These are phyloP conservation scores for Trematomus loennbergii DNA, from an alignment of 2,113 vertebrate genomes.

Conservation along the genomic window DNA sequence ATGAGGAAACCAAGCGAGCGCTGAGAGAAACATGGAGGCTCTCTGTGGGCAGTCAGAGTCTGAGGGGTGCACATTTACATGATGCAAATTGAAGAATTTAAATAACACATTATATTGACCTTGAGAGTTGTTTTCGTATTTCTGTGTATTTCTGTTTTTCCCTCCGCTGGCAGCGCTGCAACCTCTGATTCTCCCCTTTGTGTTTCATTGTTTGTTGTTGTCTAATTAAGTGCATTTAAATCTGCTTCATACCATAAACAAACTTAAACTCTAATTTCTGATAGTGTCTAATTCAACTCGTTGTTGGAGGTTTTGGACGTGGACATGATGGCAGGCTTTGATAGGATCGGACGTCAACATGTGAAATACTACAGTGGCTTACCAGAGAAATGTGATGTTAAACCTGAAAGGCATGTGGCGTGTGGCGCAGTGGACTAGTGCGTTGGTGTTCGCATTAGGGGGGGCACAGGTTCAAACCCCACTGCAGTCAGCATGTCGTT, in stretches of 20 bases:
- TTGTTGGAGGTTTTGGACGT: not conserved
- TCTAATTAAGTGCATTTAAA: not conserved
- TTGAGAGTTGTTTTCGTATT: not conserved
- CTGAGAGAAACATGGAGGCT: not conserved
- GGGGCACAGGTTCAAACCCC: too few relatives aligned
- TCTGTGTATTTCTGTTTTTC: not conserved
- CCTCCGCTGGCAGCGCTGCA: too few relatives aligned
- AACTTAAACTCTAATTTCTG: not conserved
- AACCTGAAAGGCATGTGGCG: too few relatives aligned
- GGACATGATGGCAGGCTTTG: not conserved
- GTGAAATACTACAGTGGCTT: too few relatives aligned
- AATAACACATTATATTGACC: constrained; percentile 16
- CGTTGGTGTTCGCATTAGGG: too few relatives aligned
- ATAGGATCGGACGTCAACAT: not conserved
- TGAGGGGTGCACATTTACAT: constrained; percentile 16
- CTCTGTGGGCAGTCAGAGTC: constrained; percentile 30
- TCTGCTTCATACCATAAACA: not conserved
- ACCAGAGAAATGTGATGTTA: not conserved
- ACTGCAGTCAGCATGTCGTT: too few relatives aligned
- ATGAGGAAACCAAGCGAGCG: constrained; percentile 34
- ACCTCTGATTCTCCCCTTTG: not conserved
- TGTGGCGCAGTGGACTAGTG: too few relatives aligned
- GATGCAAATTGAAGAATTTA: constrained; percentile 17
- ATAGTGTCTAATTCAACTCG: not conserved
- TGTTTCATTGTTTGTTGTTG: not conserved